phyloP scores from a whole-genome alignment of 2,113 vertebrate genomes.

The Heliornis fulica region DNA sequence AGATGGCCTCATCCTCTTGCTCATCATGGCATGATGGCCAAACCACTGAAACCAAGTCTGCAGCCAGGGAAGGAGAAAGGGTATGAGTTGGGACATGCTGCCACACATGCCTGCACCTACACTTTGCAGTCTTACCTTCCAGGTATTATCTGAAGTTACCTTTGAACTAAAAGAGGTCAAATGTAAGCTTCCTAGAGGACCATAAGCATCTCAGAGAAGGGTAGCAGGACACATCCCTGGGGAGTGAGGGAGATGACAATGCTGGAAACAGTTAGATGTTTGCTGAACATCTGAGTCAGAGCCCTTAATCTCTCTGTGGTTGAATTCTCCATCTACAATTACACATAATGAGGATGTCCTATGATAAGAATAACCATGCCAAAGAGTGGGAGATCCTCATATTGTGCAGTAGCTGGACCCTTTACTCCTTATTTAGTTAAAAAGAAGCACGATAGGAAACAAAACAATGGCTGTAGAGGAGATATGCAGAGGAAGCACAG shows the following conservation, averaged over 20 bases:
- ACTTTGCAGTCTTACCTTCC: background rate
- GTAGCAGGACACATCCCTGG: background rate
- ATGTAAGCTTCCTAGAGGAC: background rate
- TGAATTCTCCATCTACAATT: background rate
- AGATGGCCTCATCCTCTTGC: background rate
- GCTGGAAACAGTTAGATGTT: background rate
- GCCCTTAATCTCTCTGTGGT: background rate
- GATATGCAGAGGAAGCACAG: background rate
- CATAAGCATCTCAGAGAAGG: background rate
- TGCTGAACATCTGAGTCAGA: background rate
- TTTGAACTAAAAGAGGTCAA: background rate
- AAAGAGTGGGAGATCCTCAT: background rate
- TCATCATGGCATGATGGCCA: background rate
- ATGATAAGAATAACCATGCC: background rate
- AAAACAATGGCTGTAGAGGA: background rate
- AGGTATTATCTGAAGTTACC: background rate
- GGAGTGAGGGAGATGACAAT: background rate
- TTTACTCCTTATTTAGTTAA: background rate
- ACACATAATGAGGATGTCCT: fast-evolving
- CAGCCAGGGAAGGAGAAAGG: background rate
- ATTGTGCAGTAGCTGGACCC: background rate
- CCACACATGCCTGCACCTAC: background rate
- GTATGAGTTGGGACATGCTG: background rate
- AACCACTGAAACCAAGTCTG: background rate
- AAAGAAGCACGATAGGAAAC: background rate